Conservation (phyloP, 1,140 invertebrate species). For the Antheraea pernyi region DNA sequence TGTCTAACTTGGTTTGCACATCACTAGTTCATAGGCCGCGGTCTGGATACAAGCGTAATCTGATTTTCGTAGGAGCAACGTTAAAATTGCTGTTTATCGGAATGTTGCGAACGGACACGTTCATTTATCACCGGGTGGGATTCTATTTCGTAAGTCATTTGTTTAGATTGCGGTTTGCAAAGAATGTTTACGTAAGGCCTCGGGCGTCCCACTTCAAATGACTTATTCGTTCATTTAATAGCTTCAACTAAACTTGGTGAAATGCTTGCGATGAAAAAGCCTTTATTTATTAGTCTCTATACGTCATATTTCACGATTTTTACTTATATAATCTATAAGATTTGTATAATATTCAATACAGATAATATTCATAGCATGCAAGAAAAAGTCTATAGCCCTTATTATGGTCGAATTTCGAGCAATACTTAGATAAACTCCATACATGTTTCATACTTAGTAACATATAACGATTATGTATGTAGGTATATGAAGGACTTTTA, state of each 20-base stretch:
- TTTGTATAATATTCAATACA: too few species aligned
- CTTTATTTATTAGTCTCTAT: too few species aligned
- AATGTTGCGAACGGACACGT: slow-evolving; percentile 13
- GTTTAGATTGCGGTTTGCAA: slow-evolving; percentile 7
- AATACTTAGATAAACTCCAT: too few species aligned
- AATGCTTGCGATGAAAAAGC: neutral
- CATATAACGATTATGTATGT: too few species aligned
- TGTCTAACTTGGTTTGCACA: neutral
- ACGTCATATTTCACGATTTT: too few species aligned
- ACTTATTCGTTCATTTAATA: neutral
- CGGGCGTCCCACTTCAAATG: neutral
- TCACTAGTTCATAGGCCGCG: slow-evolving; percentile 4
- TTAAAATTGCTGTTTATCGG: slow-evolving; percentile 22
- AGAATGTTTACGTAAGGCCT: neutral
- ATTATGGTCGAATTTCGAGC: too few species aligned
- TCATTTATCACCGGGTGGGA: neutral
- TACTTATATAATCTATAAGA: too few species aligned
- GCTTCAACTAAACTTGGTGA: neutral
- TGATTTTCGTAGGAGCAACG: slow-evolving; percentile 15
- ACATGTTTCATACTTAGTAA: too few species aligned
- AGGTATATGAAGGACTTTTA: too few species aligned
- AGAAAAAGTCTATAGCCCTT: too few species aligned
- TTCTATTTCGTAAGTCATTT: slow-evolving; percentile 15
- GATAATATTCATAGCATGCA: too few species aligned
- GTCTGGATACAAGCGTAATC: neutral